Evolutionary conservation across 2,888 invertebrate species (phyloP), one percentile per base, ranked within the genome.

Genomic region (Strigamia maritima): DNA sequence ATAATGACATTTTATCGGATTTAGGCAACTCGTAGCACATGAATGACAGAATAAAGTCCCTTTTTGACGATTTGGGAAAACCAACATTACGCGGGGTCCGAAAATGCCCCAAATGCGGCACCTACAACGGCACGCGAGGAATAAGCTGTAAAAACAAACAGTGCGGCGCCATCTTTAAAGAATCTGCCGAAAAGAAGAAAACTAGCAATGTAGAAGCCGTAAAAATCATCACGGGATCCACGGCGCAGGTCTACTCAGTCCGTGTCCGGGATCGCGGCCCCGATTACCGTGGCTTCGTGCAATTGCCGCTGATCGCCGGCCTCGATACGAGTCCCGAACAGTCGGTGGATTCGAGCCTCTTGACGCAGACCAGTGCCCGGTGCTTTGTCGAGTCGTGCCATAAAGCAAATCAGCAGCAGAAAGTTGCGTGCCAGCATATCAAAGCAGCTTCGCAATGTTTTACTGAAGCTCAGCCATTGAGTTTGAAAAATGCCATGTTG

Each of bases 61-160:
- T 89, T 1, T 83, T 90, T 81, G 88, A 88, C 76, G 90, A 90
- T 83, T 84, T 91, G 79, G 90, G 91, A 22, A 89, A 89, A 83
- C 89, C 92, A 4, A 92, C 92, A 0, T 85, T 90, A 77, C 86
- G 93, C 77, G 93, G 93, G 6, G 89, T 93, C 0, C 88, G 91
- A 82, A 92, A 91, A 83, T 94, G 93, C 84, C 89, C 89, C 0
- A 91, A 91, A 83, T 94, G 94, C 87, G 92, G 92, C 0, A 90
- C 90, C 1, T 90, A 90, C 81, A 94, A 93, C 86, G 93, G 93
- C 2, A 92, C 92, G 0, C 87, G 93, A 79, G 91, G 92, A n/a
- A 87, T 90, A 26, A 89, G 89, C 81, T 92, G 93, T 84, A 92
- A 92, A 85, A 92, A 92, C 84, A 90, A 90, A 84, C 86, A 88